Evolutionary conservation across 2,113 vertebrate genomes (phyloP).

Genomic region (Galemys pyrenaicus): DNA sequence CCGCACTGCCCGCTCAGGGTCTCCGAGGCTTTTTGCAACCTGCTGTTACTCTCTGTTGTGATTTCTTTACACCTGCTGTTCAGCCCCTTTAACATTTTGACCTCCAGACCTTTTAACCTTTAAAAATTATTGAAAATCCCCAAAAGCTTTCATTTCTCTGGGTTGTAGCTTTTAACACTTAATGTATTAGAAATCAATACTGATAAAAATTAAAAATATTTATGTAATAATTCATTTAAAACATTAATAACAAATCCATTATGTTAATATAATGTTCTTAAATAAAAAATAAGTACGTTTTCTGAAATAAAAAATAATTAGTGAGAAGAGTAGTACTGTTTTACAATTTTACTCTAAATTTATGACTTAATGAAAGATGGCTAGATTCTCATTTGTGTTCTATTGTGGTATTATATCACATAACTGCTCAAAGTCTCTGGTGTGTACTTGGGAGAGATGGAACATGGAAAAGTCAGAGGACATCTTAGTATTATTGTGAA

Average conservation of each 20-base stretch:
- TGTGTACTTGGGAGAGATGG: not conserved
- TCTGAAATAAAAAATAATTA: not conserved
- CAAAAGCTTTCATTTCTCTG: not conserved
- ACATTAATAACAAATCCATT: not conserved
- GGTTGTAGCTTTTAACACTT: not conserved
- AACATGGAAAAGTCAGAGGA: not conserved
- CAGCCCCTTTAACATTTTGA: not conserved
- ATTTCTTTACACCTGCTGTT: not conserved
- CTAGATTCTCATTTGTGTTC: not conserved
- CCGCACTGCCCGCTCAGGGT: not conserved
- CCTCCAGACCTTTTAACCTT: not conserved
- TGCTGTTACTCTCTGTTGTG: not conserved
- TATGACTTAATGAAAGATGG: not conserved
- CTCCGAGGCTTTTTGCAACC: not conserved
- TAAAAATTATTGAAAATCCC: not conserved
- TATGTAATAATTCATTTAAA: not conserved
- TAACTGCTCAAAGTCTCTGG: not conserved
- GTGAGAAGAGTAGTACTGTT: not conserved
- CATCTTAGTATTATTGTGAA: not conserved
- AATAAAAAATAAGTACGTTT: not conserved
- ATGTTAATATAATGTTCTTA: not conserved
- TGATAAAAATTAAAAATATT: not conserved
- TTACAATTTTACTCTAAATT: not conserved
- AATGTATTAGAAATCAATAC: not conserved
- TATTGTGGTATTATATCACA: not conserved